phyloP scores from a whole-genome alignment of 2,113 vertebrate genomes.

The Boulengeromyrus knoepffleri region DNA sequence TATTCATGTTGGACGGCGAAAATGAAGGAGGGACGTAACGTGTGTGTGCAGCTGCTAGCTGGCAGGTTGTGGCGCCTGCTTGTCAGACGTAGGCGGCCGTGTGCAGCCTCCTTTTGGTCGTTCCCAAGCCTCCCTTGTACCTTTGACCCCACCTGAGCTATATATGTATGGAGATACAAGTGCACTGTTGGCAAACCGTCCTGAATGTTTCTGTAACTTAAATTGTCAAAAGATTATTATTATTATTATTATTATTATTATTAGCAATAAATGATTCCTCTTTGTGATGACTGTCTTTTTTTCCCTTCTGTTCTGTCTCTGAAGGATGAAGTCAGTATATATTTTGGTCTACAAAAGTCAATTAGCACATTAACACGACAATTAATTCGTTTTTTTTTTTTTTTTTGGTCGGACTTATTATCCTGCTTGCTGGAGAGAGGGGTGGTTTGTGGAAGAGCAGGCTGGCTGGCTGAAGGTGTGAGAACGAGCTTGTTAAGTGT shows the following conservation, averaged over 20 bases:
- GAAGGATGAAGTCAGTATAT: not conserved
- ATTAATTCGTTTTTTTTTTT: not conserved
- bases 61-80: not conserved
- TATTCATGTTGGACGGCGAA: not conserved
- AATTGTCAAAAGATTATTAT: constrained; percentile 23
- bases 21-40: not conserved
- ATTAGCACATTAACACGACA: not conserved
- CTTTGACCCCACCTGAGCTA: not conserved
- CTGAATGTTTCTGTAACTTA: constrained; percentile 32
- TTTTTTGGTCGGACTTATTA: not conserved
- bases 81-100: not conserved
- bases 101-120: not conserved
- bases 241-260: constrained; percentile 19
- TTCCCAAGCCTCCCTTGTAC: not conserved
- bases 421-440: not conserved
- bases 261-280: constrained; percentile 52
- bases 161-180: constrained; percentile 30
- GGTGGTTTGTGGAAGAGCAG: not conserved
- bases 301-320: not conserved
- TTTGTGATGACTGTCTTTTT: constrained; percentile 33
- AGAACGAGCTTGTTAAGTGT: not conserved
- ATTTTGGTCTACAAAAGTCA: not conserved
- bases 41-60: not conserved
- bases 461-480: not conserved
- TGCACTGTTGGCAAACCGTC: constrained; percentile 50